Percentiles rank a stretch among this genome's conserved stretches.
Conservation (phyloP, 2,797 vertebrate species). For the Sebastiscus tertius region DNA sequence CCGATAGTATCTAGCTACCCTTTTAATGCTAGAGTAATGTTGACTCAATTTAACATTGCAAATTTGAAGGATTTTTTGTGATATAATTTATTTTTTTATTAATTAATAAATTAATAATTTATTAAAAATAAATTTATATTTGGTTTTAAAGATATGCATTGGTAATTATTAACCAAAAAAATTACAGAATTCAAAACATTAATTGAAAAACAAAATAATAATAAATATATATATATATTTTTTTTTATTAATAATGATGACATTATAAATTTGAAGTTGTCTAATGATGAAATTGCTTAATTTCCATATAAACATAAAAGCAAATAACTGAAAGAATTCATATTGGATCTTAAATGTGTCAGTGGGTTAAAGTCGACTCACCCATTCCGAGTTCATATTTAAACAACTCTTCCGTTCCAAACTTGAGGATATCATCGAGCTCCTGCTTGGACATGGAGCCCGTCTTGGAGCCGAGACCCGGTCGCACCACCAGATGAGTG, state of each 20-base stretch:
- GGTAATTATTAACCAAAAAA: too few relatives aligned
- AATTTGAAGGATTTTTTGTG: background rate
- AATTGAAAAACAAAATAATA: too few relatives aligned
- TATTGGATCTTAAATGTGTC: background rate
- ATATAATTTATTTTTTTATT: too few relatives aligned
- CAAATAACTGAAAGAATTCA: background rate
- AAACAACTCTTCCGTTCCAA: constrained; percentile 97
- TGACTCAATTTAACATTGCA: background rate
- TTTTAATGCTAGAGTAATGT: background rate
- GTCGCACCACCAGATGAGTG: constrained; percentile 96
- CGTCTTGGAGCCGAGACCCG: constrained; percentile 96
- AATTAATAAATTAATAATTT: too few relatives aligned
- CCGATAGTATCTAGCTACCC: background rate
- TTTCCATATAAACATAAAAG: background rate
- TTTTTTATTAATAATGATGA: too few relatives aligned
- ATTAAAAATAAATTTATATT: too few relatives aligned
- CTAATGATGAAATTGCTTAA: background rate
- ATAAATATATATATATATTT: too few relatives aligned
- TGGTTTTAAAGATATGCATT: too few relatives aligned
- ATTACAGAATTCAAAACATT: too few relatives aligned
- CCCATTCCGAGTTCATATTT: constrained; percentile 94
- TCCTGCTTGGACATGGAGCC: constrained; percentile 99
- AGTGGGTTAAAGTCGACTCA: constrained; percentile 44
- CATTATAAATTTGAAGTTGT: background rate
- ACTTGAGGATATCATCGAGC: constrained; percentile 98